phyloP scores from a whole-genome alignment of 2,888 invertebrate species.

The Fabriciana adippe region DNA sequence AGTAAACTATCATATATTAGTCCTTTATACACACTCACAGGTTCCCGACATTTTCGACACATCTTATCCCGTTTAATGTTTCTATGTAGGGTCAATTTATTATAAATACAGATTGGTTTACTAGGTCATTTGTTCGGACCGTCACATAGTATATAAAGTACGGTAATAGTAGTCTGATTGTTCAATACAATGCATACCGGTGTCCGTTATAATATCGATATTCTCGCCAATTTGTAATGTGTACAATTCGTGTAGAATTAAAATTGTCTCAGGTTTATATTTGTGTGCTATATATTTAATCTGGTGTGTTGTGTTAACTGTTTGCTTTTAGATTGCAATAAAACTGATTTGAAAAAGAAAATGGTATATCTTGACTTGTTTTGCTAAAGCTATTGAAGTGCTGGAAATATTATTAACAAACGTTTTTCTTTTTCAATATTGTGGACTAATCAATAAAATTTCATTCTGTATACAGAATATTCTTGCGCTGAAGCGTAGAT shows the following conservation, averaged over 20 bases:
- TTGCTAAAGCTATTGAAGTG: background rate
- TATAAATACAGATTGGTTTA: background rate
- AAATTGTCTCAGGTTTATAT: background rate
- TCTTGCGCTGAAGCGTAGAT: background rate
- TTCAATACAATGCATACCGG: too few relatives aligned
- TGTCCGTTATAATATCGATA: too few relatives aligned
- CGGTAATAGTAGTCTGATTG: too few relatives aligned
- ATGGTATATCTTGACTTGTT: too few relatives aligned
- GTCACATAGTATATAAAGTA: too few relatives aligned
- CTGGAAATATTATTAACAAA: background rate
- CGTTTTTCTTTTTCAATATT: slow-evolving; percentile 12
- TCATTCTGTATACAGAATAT: background rate
- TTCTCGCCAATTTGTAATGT: too few relatives aligned
- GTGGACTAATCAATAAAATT: slow-evolving; percentile 24
- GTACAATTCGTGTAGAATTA: too few relatives aligned
- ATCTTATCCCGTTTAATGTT: background rate
- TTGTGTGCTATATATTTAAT: background rate
- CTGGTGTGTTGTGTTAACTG: slow-evolving; percentile 32
- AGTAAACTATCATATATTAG: too few relatives aligned
- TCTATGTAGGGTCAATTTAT: background rate
- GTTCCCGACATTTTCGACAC: too few relatives aligned
- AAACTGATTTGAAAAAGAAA: background rate
- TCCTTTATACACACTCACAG: background rate
- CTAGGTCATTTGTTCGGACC: too few relatives aligned
- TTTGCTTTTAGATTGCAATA: slow-evolving; percentile 17